Base-by-base conservation (phyloP, 2,113 vertebrate genomes). In the Toxotes jaculatrix region DNA sequence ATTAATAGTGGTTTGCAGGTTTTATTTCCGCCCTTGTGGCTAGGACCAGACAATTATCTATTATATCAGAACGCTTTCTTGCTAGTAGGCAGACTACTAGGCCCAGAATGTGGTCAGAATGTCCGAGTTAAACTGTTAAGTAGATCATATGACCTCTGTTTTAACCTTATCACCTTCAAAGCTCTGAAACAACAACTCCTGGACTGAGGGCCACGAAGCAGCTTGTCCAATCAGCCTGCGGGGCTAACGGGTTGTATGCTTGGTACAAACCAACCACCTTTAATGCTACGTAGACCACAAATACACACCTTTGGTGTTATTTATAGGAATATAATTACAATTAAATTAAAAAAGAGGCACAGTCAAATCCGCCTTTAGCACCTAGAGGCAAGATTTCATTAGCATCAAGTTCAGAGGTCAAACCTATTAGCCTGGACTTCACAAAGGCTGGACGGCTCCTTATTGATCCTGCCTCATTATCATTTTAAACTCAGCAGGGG, bases 401-500 rank as follows among this genome's bases (percentile, higher is more conserved):
- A 13, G 5, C 10, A 17, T 27, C 14, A 10, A 16, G 43, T 23
- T 61, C 36, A 69, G 3, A n/a, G 43, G 56, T 69, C 34, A 40
- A 19, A 34, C 3, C 13, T 51, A 16, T 19, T 65, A 51, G 45
- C 14, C 7, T 38, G 23, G 4, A 51, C 16, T 32, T 16, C 45
- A 79, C 23, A 21, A 27, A 62, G 43, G 4, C 31, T 4, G 42
- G 12, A 16, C 12, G 10, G 51, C 53, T 17, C 27, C 23, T 40
- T 14, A 57, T 40, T 67, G 43, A 71, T 73, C 38, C 36, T 12
- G 6, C 11, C 51, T 55, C 21, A 47, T 38, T 60, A 81, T 61
- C 13, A 64, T 38, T 64, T 61, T 23, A 62, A 60, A 47, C 23
- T 65, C 64, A 68, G 3, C 38, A 57, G 23, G 62, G 10, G 36